Evolutionary conservation across 30 jellyfish, hydroid and myxozoan genomes (phyloP).

Genomic region (Cassiopea xamachana): DNA sequence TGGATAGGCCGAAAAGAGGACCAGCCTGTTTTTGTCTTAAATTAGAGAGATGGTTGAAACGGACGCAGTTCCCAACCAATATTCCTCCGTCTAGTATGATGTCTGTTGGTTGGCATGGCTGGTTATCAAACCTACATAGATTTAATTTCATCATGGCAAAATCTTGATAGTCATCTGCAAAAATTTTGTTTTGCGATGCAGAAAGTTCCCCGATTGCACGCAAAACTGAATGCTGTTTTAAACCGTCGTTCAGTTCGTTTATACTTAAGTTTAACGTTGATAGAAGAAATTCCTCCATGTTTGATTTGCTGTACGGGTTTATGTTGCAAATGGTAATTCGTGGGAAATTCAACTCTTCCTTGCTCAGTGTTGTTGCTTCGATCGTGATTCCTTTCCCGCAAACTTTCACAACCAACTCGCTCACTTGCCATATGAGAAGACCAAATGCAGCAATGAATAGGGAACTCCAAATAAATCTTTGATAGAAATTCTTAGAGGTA

Average conservation of each 20-base stretch:
- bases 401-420: background rate
- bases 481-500: background rate
- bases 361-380: background rate
- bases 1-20: background rate
- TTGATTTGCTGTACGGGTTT: conserved; percentile 6
- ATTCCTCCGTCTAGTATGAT: background rate
- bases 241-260: background rate
- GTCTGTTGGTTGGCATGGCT: conserved; percentile 10
- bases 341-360: conserved; percentile 16
- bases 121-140: background rate
- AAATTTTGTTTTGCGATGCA: background rate
- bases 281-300: background rate
- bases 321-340: conserved; percentile 53
- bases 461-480: conserved; percentile 18
- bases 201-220: background rate
- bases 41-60: background rate
- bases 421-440: conserved; percentile 7
- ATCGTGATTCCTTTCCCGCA: background rate
- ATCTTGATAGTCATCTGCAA: background rate
- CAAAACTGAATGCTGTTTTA: background rate
- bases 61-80: conserved; percentile 45
- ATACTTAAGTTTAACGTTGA: background rate
- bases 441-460: conserved; percentile 9
- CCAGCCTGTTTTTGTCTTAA: background rate
- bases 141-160: background rate